phyloP scores from a whole-genome alignment of 2,888 invertebrate species.

The Sminthurides aquaticus region DNA sequence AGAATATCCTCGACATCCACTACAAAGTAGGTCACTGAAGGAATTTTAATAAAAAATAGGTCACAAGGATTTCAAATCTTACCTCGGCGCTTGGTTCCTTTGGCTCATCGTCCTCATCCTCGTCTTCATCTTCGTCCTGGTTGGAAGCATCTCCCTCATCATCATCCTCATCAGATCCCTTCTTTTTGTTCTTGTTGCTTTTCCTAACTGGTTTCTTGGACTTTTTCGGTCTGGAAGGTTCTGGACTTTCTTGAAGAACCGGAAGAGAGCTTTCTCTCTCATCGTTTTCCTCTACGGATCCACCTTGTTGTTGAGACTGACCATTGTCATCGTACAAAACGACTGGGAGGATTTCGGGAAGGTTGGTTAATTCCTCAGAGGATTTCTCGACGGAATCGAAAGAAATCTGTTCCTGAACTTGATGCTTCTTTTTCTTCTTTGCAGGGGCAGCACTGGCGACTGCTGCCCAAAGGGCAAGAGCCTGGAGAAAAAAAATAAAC shows the following conservation, averaged over 20 bases:
- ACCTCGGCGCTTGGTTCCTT: not conserved
- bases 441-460: slow-evolving; percentile 15
- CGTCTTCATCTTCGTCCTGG: slow-evolving; percentile 17
- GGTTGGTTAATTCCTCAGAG: slow-evolving; percentile 15
- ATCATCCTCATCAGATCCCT: slow-evolving; percentile 20
- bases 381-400: slow-evolving; percentile 16
- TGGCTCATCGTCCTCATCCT: slow-evolving; percentile 6
- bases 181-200: slow-evolving; percentile 14
- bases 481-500: slow-evolving; percentile 5
- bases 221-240: slow-evolving; percentile 15
- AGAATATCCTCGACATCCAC: too few species aligned
- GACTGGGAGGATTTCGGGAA: slow-evolving; percentile 19
- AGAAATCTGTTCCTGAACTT: not conserved
- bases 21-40: too few species aligned
- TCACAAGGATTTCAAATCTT: not conserved
- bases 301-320: not conserved
- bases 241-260: slow-evolving; percentile 6
- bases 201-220: slow-evolving; percentile 4
- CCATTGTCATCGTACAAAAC: slow-evolving; percentile 14
- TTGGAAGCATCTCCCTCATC: slow-evolving; percentile 13
- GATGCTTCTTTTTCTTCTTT: slow-evolving; percentile 9
- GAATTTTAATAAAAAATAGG: too few species aligned
- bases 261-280: slow-evolving; percentile 5
- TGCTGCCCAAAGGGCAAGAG: slow-evolving; percentile 10
- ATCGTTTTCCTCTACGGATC: not conserved